A percentile compares a stretch with the other conserved stretches of the same genome.
phyloP scores from a whole-genome alignment of 1,140 invertebrate genomes.

The Epicauta chinensis region DNA sequence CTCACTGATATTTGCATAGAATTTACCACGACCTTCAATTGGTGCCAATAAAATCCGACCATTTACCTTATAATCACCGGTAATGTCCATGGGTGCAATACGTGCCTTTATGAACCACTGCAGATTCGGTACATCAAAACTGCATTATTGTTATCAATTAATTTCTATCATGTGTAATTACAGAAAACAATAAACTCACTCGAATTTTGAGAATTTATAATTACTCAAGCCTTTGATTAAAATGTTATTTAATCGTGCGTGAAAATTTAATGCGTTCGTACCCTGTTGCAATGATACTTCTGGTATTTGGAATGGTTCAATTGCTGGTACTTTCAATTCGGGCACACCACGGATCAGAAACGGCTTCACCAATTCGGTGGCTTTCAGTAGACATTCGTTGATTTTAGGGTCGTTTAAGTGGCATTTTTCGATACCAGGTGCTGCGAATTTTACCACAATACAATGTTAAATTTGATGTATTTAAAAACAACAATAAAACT shows the following conservation, averaged over 20 bases:
- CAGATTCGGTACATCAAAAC: constrained; percentile 24
- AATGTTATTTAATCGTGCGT: constrained; percentile 58
- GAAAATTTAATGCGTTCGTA: constrained; percentile 55
- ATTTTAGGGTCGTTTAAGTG: constrained; percentile 48
- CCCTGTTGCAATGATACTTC: constrained; percentile 57
- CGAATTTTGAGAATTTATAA: constrained; percentile 29
- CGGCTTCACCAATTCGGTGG: constrained; percentile 52
- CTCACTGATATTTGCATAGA: constrained; percentile 24
- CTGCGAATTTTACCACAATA: too few relatives aligned
- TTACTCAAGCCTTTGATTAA: constrained; percentile 50
- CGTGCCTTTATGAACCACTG: constrained; percentile 21
- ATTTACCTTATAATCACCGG: constrained; percentile 24
- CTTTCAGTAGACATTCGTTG: constrained; percentile 53
- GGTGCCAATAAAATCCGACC: constrained; percentile 30
- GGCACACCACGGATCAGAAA: constrained; percentile 56
- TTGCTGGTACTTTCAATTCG: constrained; percentile 54
- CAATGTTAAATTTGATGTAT: too few relatives aligned
- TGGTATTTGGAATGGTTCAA: constrained; percentile 59
- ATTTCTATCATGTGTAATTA: too few relatives aligned
- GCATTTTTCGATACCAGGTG: too few relatives aligned
- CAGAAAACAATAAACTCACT: too few relatives aligned
- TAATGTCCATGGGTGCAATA: constrained; percentile 16
- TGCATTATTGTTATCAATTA: too few relatives aligned
- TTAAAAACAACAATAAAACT: too few relatives aligned
- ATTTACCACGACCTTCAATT: constrained; percentile 29